These are phyloP conservation scores for Aegotheles bennettii DNA, from an alignment of 2,113 vertebrate genomes.

Conservation along the genomic window DNA sequence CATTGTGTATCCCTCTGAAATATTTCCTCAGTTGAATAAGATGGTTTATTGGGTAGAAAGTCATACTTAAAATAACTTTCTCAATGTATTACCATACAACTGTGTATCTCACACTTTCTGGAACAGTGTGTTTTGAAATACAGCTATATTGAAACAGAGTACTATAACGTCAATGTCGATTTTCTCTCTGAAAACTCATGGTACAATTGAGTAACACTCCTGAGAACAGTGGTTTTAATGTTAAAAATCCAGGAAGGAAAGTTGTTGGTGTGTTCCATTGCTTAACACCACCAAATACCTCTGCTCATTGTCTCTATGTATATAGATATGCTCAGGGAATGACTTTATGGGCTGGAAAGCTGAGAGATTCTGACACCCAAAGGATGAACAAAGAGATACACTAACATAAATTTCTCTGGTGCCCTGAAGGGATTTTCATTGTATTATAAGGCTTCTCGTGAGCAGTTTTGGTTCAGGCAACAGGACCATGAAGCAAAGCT, in stretches of 20 bases:
- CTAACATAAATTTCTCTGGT: slow-evolving; percentile 68
- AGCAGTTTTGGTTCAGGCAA: slow-evolving; percentile 47
- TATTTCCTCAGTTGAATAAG: neutral
- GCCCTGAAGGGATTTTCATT: slow-evolving; percentile 62
- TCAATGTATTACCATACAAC: neutral
- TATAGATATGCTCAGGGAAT: slow-evolving; percentile 48
- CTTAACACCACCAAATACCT: neutral
- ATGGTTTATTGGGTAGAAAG: neutral
- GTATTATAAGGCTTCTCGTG: slow-evolving; percentile 54
- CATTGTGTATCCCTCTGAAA: neutral
- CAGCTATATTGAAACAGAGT: neutral
- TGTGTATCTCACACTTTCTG: neutral
- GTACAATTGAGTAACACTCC: neutral
- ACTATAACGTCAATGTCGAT: neutral
- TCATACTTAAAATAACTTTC: neutral
- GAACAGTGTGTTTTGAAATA: neutral
- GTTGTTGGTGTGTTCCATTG: neutral
- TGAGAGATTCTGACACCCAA: slow-evolving; percentile 66
- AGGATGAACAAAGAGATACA: slow-evolving; percentile 65
- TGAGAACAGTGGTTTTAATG: neutral
- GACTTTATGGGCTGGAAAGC: slow-evolving; percentile 63
- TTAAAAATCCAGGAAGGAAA: neutral
- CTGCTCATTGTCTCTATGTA: neutral
- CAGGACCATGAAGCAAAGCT: slow-evolving; percentile 44
- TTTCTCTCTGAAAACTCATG: neutral